Conservation (phyloP, 2,797 vertebrate species). For the Phataginus tetradactyla region DNA sequence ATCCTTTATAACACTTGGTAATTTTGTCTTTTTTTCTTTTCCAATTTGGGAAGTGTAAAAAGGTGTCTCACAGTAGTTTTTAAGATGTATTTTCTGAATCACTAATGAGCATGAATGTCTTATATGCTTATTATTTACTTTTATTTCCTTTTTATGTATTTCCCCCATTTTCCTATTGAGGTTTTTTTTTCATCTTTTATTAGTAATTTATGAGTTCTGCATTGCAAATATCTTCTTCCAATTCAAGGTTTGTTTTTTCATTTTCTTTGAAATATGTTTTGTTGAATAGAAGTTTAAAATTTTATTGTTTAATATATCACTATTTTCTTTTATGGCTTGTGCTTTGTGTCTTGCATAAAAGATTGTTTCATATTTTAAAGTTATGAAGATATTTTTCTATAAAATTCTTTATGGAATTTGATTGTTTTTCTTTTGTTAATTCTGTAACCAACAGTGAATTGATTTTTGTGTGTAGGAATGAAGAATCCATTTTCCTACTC, state of each 20-base stretch:
- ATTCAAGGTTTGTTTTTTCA: not conserved
- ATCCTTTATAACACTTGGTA: not conserved
- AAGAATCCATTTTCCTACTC: constrained; percentile 1
- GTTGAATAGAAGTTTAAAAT: not conserved
- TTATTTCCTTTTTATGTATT: not conserved
- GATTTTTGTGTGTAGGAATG: not conserved
- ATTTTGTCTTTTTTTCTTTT: not conserved
- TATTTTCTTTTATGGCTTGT: not conserved
- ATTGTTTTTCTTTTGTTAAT: constrained; percentile 1
- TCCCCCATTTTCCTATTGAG: not conserved
- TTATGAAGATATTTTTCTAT: not conserved
- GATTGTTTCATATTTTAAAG: not conserved
- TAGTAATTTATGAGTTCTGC: not conserved
- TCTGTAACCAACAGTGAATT: not conserved
- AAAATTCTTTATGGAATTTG: constrained; percentile 20
- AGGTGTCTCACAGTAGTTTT: not conserved
- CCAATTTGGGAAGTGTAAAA: not conserved
- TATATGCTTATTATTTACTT: not conserved
- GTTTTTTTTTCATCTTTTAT: not conserved
- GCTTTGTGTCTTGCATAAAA: constrained; percentile 11
- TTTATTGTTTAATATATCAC: constrained; percentile 36
- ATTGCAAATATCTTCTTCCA: not conserved
- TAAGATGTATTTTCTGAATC: constrained; percentile 17
- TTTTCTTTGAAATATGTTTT: constrained; percentile 45
- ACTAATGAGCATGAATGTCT: not conserved